These are phyloP conservation scores for Origma solitaria DNA, from an alignment of 2,113 vertebrate species.

Conservation along the genomic window DNA sequence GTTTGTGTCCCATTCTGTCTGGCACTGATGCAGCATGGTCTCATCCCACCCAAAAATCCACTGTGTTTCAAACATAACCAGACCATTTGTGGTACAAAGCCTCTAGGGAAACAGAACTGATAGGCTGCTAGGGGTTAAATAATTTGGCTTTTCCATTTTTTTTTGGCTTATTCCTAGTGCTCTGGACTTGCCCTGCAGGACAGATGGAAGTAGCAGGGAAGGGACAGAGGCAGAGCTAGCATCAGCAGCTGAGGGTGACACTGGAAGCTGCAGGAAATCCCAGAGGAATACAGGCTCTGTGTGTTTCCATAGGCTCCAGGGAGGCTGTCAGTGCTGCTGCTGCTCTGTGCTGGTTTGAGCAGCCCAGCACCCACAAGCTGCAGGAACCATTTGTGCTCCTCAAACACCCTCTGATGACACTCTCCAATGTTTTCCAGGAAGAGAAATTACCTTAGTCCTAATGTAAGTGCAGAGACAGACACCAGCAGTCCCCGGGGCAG, in stretches of 20 bases:
- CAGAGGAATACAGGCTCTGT: rapidly evolving
- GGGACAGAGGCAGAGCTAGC: neutral
- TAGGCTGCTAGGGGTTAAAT: neutral
- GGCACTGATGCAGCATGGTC: rapidly evolving
- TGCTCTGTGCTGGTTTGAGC: neutral
- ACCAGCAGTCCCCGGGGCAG: rapidly evolving
- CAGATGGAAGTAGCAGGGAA: neutral
- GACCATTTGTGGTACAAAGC: neutral
- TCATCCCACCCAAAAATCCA: neutral
- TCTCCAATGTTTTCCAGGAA: rapidly evolving
- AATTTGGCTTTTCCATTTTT: neutral
- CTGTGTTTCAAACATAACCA: rapidly evolving
- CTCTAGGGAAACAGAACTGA: neutral
- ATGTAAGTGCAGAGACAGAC: rapidly evolving
- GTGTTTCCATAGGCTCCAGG: neutral
- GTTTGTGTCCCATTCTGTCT: rapidly evolving
- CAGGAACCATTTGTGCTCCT: neutral
- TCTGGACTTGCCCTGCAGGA: neutral
- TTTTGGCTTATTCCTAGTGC: neutral
- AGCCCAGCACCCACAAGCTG: neutral
- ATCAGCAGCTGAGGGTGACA: rapidly evolving
- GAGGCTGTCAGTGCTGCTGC: neutral
- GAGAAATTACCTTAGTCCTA: neutral
- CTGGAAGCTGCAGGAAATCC: neutral
- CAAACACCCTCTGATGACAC: neutral